phyloP scores from a whole-genome alignment of 2,888 invertebrate genomes.

The Synergus itoensis region DNA sequence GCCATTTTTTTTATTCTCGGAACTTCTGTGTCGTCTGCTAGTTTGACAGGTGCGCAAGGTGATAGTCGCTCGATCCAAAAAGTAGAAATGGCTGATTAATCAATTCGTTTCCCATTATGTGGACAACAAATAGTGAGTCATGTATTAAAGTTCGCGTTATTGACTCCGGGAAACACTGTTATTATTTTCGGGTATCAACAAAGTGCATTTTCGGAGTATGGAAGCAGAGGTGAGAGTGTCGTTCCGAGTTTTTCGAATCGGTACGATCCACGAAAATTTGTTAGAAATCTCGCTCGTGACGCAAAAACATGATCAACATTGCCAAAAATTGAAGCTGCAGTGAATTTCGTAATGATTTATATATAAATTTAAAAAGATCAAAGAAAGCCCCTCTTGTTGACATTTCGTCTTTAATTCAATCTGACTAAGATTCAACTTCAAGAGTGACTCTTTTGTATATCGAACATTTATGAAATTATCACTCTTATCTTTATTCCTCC shows the following conservation, averaged over 20 bases:
- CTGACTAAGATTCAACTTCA: not conserved
- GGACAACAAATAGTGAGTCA: constrained; percentile 43
- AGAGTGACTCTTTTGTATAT: constrained; percentile 19
- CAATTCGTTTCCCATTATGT: constrained; percentile 42
- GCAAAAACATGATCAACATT: constrained; percentile 58
- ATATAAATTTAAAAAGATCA: constrained; percentile 55
- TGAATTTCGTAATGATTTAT: constrained; percentile 56
- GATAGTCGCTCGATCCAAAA: constrained; percentile 28
- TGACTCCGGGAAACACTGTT: not conserved
- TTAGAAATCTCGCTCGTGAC: constrained; percentile 52
- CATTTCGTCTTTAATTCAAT: constrained; percentile 47
- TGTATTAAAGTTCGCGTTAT: constrained; percentile 29
- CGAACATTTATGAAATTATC: not conserved
- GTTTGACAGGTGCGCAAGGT: constrained; percentile 41
- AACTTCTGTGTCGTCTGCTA: constrained; percentile 20
- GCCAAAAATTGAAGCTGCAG: constrained; percentile 56
- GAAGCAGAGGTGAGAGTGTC: constrained; percentile 69
- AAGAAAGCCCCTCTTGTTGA: constrained; percentile 40
- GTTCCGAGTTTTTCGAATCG: constrained; percentile 43
- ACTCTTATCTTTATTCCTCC: not conserved
- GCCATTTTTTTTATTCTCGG: not conserved
- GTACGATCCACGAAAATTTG: constrained; percentile 35
- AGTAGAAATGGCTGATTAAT: constrained; percentile 27
- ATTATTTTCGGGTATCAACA: not conserved
- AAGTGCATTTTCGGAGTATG: constrained; percentile 56